Conservation (phyloP, 2,113 vertebrate species). For the Scomber scombrus region DNA sequence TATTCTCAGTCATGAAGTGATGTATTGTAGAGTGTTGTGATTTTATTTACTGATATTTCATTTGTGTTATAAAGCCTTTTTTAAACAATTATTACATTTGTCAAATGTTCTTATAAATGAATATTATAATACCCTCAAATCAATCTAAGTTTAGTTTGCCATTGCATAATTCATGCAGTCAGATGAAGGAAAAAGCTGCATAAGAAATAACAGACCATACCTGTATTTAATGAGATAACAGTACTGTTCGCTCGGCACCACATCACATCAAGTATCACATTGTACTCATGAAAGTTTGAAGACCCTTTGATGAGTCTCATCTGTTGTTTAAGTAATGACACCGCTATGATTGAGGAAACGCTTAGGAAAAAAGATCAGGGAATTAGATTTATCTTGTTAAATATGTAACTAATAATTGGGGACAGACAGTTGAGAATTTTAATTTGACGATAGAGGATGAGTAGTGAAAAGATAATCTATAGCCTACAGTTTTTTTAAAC, state of each 20-base stretch:
- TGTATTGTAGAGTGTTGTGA: background rate
- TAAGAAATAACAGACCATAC: background rate
- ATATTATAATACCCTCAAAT: background rate
- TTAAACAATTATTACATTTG: background rate
- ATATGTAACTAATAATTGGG: background rate
- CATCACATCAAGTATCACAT: conserved; percentile 21
- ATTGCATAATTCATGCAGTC: conserved; percentile 4
- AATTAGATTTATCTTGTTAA: background rate
- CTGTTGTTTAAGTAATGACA: conserved; percentile 1
- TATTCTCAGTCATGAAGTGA: background rate
- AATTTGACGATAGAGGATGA: background rate
- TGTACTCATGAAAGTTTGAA: conserved; percentile 6
- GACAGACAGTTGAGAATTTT: background rate
- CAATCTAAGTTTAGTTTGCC: background rate
- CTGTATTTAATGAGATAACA: conserved; percentile 11
- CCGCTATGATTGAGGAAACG: background rate
- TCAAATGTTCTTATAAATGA: background rate
- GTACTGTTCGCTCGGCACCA: background rate
- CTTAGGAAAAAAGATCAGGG: background rate
- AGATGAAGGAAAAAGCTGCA: background rate
- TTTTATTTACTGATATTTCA: background rate
- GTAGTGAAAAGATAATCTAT: background rate
- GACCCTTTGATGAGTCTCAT: background rate
- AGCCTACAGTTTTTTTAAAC: background rate
- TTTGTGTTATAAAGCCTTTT: background rate